Evolutionary conservation across 2,113 vertebrate genomes (phyloP).

Genomic region (Eubucco bourcierii): DNA sequence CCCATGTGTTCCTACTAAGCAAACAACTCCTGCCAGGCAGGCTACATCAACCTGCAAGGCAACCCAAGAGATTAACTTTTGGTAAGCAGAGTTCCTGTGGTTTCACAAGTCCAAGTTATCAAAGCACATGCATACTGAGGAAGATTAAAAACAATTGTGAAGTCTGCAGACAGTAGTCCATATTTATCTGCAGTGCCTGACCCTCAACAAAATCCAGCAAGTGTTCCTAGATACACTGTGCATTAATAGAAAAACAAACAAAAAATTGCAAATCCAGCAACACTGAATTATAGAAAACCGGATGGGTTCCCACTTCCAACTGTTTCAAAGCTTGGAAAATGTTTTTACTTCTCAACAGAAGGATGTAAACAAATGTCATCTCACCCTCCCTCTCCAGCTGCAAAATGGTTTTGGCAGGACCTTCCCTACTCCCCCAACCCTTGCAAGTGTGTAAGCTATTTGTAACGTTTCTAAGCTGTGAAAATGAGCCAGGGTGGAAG

Average conservation of each 20-base stretch:
- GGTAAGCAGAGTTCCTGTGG: not conserved
- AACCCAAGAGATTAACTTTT: constrained; percentile 53
- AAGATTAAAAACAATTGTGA: not conserved
- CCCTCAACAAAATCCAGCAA: constrained; percentile 11
- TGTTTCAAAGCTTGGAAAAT: constrained; percentile 36
- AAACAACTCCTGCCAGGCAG: not conserved
- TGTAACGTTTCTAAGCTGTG: constrained; percentile 57
- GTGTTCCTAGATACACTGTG: not conserved
- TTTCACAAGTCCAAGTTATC: not conserved
- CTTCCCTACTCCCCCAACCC: constrained; percentile 44
- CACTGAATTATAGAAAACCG: constrained; percentile 9
- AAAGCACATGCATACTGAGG: not conserved
- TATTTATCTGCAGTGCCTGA: constrained; percentile 25
- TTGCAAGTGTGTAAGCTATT: constrained; percentile 55
- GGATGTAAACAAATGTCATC: constrained; percentile 59
- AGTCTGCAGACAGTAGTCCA: not conserved
- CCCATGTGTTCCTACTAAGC: not conserved
- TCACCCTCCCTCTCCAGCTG: constrained; percentile 52
- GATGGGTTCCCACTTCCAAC: not conserved
- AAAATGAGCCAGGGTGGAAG: constrained; percentile 44
- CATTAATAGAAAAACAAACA: not conserved
- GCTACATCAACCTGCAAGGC: not conserved
- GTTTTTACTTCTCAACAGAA: constrained; percentile 47
- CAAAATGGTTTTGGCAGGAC: constrained; percentile 63
- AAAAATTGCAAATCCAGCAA: not conserved